Base-by-base conservation (phyloP, 2,888 invertebrate species). In the Schizaphis graminum region DNA sequence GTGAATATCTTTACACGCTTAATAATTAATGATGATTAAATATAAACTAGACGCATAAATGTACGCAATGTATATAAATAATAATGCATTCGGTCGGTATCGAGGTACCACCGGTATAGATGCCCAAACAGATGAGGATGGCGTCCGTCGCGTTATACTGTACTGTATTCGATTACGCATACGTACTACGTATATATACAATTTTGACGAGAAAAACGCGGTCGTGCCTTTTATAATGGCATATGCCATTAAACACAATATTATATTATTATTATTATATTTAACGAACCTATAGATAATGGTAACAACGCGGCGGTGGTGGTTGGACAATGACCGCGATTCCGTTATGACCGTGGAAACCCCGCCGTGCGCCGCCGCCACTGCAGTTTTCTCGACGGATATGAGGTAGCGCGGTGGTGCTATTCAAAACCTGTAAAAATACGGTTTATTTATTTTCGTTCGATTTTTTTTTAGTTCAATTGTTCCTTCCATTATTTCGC, bases 331-430 rank as follows among this genome's bases (percentile, higher is more conserved):
- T 92, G 88, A 92, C 88, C 92, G 93, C 53, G 41, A 77, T 89
- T 89, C 93, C 93, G 93, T 93, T 93, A 93, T 89, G 67, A 92
- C 92, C 92, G 67, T 35, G 88, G 92, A 67, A 67, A 88, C 88
- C 67, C 88, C 92, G 87, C 61, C 24, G 86, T 28, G 57, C 35
- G 47, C 53, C 41, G 88, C 61, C 61, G 57, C 47, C 88, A 67
- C n/a, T 44, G 44, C 16, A 86, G 47, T 53, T 35, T 77, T 77
- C 77, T 77, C 77, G 35, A n/a, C 56, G 44, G 67, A 90, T 53
- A 53, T 21, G 67, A 47, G 77, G 85, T n/a, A 26, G 57, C 26
- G 44, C 24, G 53, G 8, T 1, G 41, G 41, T 24, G 77, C 47
- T 57, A 89, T 21, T 47, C 56, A n/a, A 56, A 84, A 89, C 67